Percentiles rank a stretch among this genome's conserved stretches.
Conservation (phyloP, 2,888 invertebrate species). For the Tenthredo scrophulariae region DNA sequence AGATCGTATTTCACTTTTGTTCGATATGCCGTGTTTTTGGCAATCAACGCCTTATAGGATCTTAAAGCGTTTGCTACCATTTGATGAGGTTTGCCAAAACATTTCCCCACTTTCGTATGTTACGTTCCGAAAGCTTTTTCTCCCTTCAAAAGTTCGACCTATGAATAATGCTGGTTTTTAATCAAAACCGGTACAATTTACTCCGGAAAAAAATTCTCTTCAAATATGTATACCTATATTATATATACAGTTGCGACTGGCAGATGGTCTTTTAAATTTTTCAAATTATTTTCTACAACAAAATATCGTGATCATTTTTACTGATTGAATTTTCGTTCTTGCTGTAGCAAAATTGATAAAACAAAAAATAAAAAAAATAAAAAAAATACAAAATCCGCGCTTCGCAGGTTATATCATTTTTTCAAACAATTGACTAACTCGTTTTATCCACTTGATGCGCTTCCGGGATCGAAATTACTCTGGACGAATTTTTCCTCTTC, state of each 20-base stretch:
- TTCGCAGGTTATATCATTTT: neutral
- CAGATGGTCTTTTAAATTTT: neutral
- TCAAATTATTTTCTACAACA: neutral
- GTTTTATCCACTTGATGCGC: slow-evolving; percentile 3
- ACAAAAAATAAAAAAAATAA: neutral
- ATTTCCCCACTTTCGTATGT: neutral
- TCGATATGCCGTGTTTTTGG: neutral
- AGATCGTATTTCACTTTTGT: neutral
- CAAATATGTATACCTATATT: no score
- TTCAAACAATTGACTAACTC: slow-evolving; percentile 27
- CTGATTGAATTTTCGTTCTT: neutral
- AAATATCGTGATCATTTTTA: neutral
- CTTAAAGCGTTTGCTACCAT: neutral
- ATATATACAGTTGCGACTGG: neutral
- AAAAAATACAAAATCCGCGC: no score
- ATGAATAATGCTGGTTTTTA: neutral
- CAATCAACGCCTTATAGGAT: neutral
- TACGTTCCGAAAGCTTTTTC: neutral
- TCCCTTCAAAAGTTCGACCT: neutral
- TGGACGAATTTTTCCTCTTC: neutral
- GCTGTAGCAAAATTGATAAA: neutral
- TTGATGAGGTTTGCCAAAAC: neutral
- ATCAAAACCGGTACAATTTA: neutral
- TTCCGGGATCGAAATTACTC: slow-evolving; percentile 2
- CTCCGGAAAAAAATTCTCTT: neutral